phyloP scores from a whole-genome alignment of 2,888 invertebrate genomes.

The Sympetrum striolatum region DNA sequence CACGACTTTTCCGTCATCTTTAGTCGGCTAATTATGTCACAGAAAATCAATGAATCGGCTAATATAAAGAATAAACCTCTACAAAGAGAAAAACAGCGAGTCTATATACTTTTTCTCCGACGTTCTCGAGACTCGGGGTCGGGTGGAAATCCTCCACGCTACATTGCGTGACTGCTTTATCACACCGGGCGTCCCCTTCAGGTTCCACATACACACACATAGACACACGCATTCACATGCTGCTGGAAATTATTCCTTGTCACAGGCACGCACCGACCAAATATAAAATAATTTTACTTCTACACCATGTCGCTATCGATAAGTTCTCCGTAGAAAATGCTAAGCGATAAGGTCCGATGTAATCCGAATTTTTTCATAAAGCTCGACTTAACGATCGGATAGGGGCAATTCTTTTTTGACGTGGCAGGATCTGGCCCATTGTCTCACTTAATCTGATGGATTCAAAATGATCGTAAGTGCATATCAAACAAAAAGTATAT shows the following conservation, averaged over 20 bases:
- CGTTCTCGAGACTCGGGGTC: background rate
- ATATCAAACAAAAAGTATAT: too few relatives aligned
- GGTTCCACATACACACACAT: too few relatives aligned
- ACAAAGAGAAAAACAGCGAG: background rate
- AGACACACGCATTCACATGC: background rate
- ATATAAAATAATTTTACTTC: background rate
- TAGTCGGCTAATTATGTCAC: background rate
- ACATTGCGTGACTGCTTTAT: constrained; percentile 37
- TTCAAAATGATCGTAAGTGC: background rate
- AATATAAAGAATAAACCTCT: background rate
- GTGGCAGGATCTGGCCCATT: background rate
- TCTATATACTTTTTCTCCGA: constrained; percentile 18
- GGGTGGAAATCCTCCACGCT: constrained; percentile 26
- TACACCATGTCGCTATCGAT: constrained; percentile 5
- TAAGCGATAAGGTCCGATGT: background rate
- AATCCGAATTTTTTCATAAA: background rate
- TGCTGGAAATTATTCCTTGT: constrained; percentile 2
- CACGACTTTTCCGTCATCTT: background rate
- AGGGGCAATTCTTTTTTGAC: background rate
- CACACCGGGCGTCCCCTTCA: background rate
- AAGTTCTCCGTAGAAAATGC: background rate
- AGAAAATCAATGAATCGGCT: constrained; percentile 5
- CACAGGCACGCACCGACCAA: background rate
- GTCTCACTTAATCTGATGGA: background rate
- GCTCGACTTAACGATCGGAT: background rate